Evolutionary conservation across 2,888 invertebrate species (phyloP).

Genomic region (Erpobdella octoculata): DNA sequence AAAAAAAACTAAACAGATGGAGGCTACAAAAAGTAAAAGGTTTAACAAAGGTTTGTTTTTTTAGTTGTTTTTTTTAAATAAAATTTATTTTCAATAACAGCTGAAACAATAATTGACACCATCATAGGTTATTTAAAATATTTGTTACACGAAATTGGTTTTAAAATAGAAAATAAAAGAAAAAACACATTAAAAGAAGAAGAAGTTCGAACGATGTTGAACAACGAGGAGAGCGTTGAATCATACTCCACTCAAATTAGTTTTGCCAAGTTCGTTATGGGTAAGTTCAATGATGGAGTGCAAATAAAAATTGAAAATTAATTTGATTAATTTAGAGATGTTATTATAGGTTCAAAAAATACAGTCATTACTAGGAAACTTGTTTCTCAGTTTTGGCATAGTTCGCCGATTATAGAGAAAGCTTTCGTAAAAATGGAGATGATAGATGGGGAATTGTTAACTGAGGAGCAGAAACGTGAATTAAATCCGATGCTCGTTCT

Average conservation of each 20-base stretch:
- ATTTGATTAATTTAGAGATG: not conserved
- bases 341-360: not conserved
- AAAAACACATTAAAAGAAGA: not conserved
- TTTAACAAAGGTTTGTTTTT: too few relatives aligned
- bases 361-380: slow-evolving; percentile 32
- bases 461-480: slow-evolving; percentile 42
- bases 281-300: not conserved
- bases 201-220: not conserved
- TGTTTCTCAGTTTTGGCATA: slow-evolving; percentile 45
- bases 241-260: not conserved
- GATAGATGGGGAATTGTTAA: slow-evolving; percentile 44
- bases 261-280: not conserved
- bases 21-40: too few relatives aligned
- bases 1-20: too few relatives aligned
- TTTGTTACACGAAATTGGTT: too few relatives aligned
- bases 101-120: too few relatives aligned
- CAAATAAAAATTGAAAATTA: not conserved
- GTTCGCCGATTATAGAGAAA: slow-evolving; percentile 43
- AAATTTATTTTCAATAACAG: too few relatives aligned
- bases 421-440: slow-evolving; percentile 47
- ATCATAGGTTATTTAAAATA: too few relatives aligned
- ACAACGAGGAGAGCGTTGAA: not conserved
- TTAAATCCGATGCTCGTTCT: slow-evolving; percentile 51
- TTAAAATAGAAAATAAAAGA: too few relatives aligned
- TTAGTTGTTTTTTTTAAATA: too few relatives aligned